Base-by-base conservation (phyloP, 2,797 vertebrate genomes). In the Ara ararauna region DNA sequence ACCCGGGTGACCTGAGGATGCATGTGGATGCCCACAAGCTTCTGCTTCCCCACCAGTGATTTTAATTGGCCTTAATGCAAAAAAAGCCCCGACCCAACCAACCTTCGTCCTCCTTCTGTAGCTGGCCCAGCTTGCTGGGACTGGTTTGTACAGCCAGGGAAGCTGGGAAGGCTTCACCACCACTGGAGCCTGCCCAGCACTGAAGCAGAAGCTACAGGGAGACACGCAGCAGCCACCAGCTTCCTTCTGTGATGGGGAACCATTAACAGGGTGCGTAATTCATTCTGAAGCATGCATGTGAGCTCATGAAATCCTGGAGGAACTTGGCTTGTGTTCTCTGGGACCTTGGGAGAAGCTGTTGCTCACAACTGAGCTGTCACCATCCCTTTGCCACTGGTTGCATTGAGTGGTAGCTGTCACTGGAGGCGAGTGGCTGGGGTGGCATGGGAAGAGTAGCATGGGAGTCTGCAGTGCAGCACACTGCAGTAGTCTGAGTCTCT, bases 381-480 rank as follows among this genome's bases (percentile, higher is more conserved):
- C 1, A 2, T 27, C 20, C 11, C 29, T 64, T 56, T 5, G 11
- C 9, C 0, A 0, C 36, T 0, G 4, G 19, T 24, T 38, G 42
- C 1, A 0, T 40, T 70, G 68, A 7, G 42, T 30, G 38, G 38
- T 51, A 65, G 42, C 32, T 85, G 60, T 27, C 11, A 5, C 0
- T 2, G 40, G 50, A 26, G 58, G 45, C 0, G 0, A 51, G n/a
- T 1, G 0, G 18, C n/a, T 34, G 23, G 22, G 24, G 21, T 81
- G 65, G 18, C 2, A 0, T 36, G 71, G 58, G n/a, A 53, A 7
- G 36, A 13, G 36, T 60, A 81, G 6, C 16, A 7, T 6, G 45
- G 62, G 45, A 42, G 48, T 10, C 42, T 44, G 51, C 21, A 34
- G 11, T 2, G 2, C 3, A 18, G 64, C 76, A 21, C 5, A 2